These are phyloP conservation scores for Ibycter americanus DNA, from an alignment of 2,797 vertebrate genomes.

Conservation along the genomic window DNA sequence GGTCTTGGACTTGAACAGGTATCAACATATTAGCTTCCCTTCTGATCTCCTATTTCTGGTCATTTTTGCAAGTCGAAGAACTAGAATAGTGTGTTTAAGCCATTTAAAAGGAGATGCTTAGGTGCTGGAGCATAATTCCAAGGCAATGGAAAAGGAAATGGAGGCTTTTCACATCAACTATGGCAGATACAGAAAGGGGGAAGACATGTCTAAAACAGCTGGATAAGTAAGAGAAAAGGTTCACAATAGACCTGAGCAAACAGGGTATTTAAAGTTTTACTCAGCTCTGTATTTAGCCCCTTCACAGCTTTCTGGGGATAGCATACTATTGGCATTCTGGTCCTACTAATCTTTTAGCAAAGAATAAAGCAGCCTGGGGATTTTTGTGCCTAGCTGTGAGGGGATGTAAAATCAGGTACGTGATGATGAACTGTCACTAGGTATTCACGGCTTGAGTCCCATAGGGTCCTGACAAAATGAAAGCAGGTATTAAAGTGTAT, in stretches of 20 bases:
- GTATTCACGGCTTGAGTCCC: neutral
- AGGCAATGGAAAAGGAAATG: accelerated
- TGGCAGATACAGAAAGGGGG: neutral
- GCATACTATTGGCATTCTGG: neutral
- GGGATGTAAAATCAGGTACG: neutral
- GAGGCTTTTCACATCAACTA: neutral
- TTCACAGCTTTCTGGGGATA: neutral
- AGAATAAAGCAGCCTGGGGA: neutral
- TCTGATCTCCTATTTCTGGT: neutral
- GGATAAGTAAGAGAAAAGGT: neutral
- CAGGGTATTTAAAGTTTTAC: neutral
- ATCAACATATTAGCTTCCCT: neutral
- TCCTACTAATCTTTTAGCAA: neutral
- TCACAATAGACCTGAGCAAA: neutral
- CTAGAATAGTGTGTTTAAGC: neutral
- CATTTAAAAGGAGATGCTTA: neutral
- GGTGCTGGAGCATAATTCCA: neutral
- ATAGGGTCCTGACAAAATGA: neutral
- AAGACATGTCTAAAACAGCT: neutral
- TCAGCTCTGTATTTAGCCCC: neutral
- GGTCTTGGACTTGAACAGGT: neutral
- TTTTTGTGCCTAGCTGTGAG: neutral
- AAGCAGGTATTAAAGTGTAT: neutral
- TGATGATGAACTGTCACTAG: neutral
- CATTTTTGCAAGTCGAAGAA: neutral